These are phyloP conservation scores for Physella acuta DNA, from an alignment of 1,140 invertebrate species.

Conservation along the genomic window DNA sequence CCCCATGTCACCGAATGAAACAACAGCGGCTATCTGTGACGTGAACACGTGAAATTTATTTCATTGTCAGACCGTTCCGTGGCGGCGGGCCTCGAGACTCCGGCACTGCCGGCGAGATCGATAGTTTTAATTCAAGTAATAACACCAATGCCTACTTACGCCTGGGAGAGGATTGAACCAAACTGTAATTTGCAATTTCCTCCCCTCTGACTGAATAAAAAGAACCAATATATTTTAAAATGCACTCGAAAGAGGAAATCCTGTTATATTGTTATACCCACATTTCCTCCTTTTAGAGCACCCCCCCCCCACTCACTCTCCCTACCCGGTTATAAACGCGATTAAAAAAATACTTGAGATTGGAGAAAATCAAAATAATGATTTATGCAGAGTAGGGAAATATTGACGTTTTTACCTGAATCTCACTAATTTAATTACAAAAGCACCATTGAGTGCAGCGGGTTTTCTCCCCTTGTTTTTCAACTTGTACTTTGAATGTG, in stretches of 20 bases:
- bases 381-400: slow-evolving; percentile 17
- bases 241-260: not conserved
- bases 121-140: slow-evolving; percentile 22
- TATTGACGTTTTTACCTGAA: slow-evolving; percentile 5
- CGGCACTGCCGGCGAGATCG: too few species aligned
- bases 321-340: too few species aligned
- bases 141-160: slow-evolving; percentile 8
- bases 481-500: slow-evolving; percentile 1
- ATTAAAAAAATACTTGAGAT: too few species aligned
- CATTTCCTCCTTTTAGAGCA: not conserved
- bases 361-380: slow-evolving; percentile 3
- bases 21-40: not conserved
- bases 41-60: slow-evolving; percentile 7
- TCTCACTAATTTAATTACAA: slow-evolving; percentile 15
- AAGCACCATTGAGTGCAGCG: not conserved
- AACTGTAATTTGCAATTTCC: slow-evolving; percentile 21
- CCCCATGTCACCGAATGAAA: too few species aligned
- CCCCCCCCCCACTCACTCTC: not conserved
- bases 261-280: not conserved
- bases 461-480: not conserved
- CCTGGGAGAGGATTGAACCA: slow-evolving; percentile 6
- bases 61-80: not conserved
- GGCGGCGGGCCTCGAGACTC: too few species aligned
- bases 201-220: not conserved
- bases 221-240: slow-evolving; percentile 10